Evolutionary conservation across 2,113 vertebrate genomes (phyloP).

Genomic region (Elephantulus edwardii): DNA sequence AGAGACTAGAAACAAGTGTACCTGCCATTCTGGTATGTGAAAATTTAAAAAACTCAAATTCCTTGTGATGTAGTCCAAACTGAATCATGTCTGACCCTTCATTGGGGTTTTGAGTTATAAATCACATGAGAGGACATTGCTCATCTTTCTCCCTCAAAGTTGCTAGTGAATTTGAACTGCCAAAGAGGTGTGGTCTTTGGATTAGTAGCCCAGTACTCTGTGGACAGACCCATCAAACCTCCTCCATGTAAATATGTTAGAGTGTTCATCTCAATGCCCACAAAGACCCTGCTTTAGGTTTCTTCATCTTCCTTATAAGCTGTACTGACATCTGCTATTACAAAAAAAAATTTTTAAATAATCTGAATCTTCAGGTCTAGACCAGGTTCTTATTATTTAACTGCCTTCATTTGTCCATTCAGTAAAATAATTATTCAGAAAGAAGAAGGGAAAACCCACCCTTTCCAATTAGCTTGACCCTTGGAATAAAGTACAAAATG

Average conservation of each 20-base stretch:
- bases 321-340: background rate
- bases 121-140: no score
- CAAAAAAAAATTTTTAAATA: background rate
- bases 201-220: no score
- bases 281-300: background rate
- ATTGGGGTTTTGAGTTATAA: no score
- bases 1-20: background rate
- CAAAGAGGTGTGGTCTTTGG: no score
- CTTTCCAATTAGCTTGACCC: slow-evolving; percentile 38
- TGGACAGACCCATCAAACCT: no score
- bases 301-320: background rate
- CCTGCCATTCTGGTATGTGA: background rate
- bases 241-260: no score
- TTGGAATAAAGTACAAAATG: slow-evolving; percentile 45
- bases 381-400: background rate
- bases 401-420: background rate
- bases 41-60: no score
- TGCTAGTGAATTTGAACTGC: no score
- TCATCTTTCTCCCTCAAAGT: no score
- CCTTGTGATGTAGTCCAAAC: no score
- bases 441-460: slow-evolving; percentile 6
- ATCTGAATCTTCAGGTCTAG: background rate
- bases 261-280: background rate
- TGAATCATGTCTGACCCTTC: no score
- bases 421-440: background rate